Evolutionary conservation across 2,113 vertebrate species (phyloP).

Genomic region (Tupaia chinensis): DNA sequence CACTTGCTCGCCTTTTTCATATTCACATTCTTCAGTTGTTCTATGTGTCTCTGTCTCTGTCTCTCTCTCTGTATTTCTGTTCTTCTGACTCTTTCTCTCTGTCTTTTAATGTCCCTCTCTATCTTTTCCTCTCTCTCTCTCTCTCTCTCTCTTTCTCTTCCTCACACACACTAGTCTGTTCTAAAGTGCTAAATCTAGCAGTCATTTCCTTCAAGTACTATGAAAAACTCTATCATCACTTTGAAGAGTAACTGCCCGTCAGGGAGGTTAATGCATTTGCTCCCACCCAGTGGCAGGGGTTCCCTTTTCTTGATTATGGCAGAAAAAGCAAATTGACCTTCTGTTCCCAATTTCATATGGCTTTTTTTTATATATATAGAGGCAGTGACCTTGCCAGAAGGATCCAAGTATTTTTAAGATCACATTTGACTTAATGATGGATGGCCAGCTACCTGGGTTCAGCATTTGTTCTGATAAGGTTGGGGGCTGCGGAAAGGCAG

Average conservation of each 20-base stretch:
- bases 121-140: neutral
- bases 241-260: neutral
- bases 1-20: neutral
- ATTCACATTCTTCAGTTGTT: neutral
- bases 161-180: neutral
- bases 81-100: neutral
- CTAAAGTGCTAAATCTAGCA: constrained; percentile 25
- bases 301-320: neutral
- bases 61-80: neutral
- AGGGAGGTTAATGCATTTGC: constrained; percentile 54
- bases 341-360: constrained; percentile 74
- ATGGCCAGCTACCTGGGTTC: constrained; percentile 63
- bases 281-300: neutral
- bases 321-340: constrained; percentile 66
- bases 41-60: neutral
- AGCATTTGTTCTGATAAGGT: constrained; percentile 56
- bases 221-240: neutral
- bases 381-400: constrained; percentile 80
- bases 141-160: neutral
- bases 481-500: neutral
- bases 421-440: constrained; percentile 79
- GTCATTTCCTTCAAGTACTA: neutral
- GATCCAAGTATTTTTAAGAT: constrained; percentile 71
- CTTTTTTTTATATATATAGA: constrained; percentile 71
- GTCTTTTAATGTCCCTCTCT: neutral